A percentile compares a stretch with the other conserved stretches of the same genome.
Evolutionary conservation across 2,888 invertebrate genomes (phyloP).

Genomic region (Caenorhabditis doughertyi): DNA sequence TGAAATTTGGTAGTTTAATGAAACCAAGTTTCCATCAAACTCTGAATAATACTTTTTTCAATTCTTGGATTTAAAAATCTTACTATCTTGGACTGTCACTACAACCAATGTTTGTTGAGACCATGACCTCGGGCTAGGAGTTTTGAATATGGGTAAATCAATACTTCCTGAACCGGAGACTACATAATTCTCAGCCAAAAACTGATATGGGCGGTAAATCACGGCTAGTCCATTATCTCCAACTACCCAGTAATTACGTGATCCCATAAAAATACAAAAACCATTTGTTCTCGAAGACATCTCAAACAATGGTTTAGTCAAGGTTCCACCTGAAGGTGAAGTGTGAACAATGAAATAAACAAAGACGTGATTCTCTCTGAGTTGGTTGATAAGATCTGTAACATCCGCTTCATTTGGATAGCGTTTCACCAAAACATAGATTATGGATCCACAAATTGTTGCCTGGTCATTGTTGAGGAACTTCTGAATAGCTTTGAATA

Average conservation of each 20-base stretch:
- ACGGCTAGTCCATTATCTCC: neutral
- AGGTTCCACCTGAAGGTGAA: neutral
- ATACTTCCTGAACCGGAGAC: conserved; percentile 3
- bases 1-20: neutral
- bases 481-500: neutral
- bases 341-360: neutral
- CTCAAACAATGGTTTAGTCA: neutral
- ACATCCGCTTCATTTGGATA: neutral
- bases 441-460: neutral
- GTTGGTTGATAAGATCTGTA: neutral
- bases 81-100: neutral
- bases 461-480: neutral
- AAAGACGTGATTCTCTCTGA: neutral
- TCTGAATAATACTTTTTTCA: neutral
- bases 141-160: neutral
- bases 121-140: neutral
- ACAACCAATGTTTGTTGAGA: neutral
- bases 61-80: neutral
- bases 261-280: neutral
- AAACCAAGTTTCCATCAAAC: neutral
- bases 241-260: neutral
- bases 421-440: neutral
- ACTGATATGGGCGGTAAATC: neutral
- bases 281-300: neutral
- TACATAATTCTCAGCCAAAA: neutral